Percentiles rank a stretch among this genome's conserved stretches.
These are phyloP conservation scores for Pygoscelis antarcticus DNA, from an alignment of 2,113 vertebrate species.

Conservation along the genomic window DNA sequence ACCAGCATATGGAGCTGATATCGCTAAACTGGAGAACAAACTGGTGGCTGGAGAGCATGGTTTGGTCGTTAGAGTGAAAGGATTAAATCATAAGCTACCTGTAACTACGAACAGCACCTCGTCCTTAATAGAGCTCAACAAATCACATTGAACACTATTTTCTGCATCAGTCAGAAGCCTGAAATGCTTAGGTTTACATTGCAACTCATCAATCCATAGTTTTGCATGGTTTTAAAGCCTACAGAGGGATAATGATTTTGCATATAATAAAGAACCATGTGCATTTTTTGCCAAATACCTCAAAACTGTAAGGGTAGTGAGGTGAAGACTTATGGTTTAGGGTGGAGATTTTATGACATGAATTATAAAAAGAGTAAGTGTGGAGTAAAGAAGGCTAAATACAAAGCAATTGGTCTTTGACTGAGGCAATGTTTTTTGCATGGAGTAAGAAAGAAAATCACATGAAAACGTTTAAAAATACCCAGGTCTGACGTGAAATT, in stretches of 20 bases:
- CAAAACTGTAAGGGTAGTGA: not conserved
- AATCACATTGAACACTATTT: not conserved
- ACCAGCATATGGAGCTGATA: conserved; percentile 85
- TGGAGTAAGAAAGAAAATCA: not conserved
- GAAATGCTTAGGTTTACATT: not conserved
- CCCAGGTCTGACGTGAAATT: not conserved
- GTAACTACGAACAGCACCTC: conserved; percentile 61
- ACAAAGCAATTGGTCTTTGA: not conserved
- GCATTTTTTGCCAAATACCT: not conserved
- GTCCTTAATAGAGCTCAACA: not conserved
- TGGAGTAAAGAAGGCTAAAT: not conserved
- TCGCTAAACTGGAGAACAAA: conserved; percentile 84
- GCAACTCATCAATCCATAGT: not conserved
- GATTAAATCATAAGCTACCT: conserved; percentile 86
- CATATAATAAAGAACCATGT: not conserved
- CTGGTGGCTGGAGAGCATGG: conserved; percentile 84
- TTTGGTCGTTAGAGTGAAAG: conserved; percentile 82
- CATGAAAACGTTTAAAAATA: not conserved
- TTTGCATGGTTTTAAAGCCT: not conserved
- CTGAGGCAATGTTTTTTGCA: not conserved
- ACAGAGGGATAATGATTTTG: not conserved
- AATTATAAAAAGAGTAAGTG: not conserved
- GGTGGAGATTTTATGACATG: not conserved
- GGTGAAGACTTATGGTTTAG: not conserved
- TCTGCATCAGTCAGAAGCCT: not conserved